Evolutionary conservation across 2,113 vertebrate species (phyloP), one percentile per base, ranked within the genome.

Genomic region (Danio rerio): DNA sequence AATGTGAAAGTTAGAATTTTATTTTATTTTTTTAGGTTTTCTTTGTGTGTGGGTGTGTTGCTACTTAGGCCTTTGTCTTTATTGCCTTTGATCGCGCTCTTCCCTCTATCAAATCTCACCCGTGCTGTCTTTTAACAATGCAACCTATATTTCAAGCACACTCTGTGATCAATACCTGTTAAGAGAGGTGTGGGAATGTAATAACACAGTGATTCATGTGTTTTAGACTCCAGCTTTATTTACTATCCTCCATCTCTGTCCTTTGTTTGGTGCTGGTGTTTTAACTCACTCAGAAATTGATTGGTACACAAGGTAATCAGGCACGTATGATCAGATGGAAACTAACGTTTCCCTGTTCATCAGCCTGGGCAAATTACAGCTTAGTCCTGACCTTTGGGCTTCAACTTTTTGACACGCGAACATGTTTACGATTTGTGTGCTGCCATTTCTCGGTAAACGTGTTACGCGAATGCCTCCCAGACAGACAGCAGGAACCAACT

Each of bases 281-380:
- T 82, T n/a, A 74, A 56, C 81, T 88, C 88, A 77, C 89, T 81
- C 83, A 83, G 83, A 91, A 90, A 93, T 91, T 47, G 86, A 91
- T 93, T 92, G 90, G 72, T 80, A 83, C 85, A 55, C 68, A 68
- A 78, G 77, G 76, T 88, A 91, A 92, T 93, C 87, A 89, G 83
- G 11, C 15, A 10, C 86, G 84, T 87, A 84, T 89, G 83, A 87
- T 70, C 49, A 50, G 69, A 87, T 85, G 63, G 84, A 86, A 87
- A 83, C 81, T 56, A 68, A 75, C 83, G 69, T 79, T 83, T 84
- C 89, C 81, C 83, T 74, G 20, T 84, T 93, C 90, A 93, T 94
- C 93, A 94, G 90, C 81, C 73, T 76, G 87, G 72, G 81, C 61
- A 92, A 93, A 95, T 92, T 81, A 91, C 89, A 69, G 87, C 87